Evolutionary conservation across 2,113 vertebrate genomes (phyloP).

Genomic region (Tragelaphus strepsiceros): DNA sequence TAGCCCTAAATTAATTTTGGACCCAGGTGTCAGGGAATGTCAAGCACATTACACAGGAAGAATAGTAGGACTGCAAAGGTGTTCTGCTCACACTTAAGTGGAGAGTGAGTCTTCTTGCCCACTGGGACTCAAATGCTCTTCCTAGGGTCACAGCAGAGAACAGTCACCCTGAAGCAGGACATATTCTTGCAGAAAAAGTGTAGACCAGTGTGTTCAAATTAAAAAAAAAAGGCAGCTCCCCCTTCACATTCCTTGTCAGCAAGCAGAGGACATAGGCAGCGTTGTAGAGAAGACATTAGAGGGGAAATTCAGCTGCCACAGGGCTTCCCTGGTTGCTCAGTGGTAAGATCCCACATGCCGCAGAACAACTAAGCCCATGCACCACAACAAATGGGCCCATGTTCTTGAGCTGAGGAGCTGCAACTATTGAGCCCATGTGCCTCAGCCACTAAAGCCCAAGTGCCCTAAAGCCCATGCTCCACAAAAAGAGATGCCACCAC

Average conservation of each 20-base stretch:
- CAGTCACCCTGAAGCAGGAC: neutral
- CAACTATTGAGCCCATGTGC: neutral
- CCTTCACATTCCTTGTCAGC: neutral
- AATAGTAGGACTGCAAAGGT: fast-evolving
- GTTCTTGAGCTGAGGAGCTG: neutral
- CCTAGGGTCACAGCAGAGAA: neutral
- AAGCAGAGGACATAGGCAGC: neutral
- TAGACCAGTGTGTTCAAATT: neutral
- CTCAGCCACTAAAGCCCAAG: neutral
- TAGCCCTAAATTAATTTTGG: neutral
- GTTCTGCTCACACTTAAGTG: neutral
- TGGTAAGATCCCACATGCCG: neutral
- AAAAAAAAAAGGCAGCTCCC: neutral
- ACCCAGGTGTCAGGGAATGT: neutral
- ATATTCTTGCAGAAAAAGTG: neutral
- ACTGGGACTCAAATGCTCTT: neutral
- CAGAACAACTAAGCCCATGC: neutral
- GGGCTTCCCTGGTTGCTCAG: neutral
- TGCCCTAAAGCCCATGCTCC: neutral
- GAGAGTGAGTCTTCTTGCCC: neutral
- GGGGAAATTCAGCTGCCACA: neutral
- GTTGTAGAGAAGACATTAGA: neutral
- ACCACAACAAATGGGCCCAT: neutral
- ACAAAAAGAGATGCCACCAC: neutral
- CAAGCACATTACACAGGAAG: neutral